Conservation (phyloP, 2,113 vertebrate species). For the Clupea harengus region DNA sequence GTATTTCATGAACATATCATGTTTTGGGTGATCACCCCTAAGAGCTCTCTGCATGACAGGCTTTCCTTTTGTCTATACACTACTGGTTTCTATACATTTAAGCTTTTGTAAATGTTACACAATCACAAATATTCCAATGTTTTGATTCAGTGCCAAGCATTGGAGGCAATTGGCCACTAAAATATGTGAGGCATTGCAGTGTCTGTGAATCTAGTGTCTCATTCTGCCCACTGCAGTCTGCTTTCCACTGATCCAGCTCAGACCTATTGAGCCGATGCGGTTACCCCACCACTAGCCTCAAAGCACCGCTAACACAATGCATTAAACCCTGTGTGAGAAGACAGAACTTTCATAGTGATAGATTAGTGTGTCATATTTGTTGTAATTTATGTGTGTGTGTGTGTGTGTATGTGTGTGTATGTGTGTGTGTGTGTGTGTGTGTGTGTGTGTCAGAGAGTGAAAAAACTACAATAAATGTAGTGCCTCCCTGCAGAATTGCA, state of each 20-base stretch:
- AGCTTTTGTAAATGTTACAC: neutral
- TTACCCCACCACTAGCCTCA: neutral
- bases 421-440: conserved; percentile 12
- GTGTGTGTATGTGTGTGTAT: conserved; percentile 4
- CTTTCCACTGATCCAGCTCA: too few species aligned
- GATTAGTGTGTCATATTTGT: neutral
- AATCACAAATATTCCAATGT: neutral
- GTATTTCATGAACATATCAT: neutral
- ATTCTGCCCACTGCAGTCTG: neutral
- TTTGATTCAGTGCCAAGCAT: neutral
- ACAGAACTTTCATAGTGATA: neutral
- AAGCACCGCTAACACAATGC: neutral
- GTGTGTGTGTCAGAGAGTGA: neutral
- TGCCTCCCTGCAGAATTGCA: neutral
- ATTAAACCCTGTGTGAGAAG: neutral
- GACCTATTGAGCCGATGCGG: neutral
- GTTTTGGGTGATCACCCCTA: neutral
- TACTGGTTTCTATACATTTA: neutral
- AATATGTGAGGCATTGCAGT: neutral
- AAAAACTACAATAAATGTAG: conserved; percentile 1
- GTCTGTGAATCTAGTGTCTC: neutral
- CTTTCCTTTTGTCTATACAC: neutral
- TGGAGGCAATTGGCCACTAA: neutral
- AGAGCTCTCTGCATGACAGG: neutral
- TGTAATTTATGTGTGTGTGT: neutral